phyloP scores from a whole-genome alignment of 1,140 invertebrate species.

The Atopsyche davidsoni region DNA sequence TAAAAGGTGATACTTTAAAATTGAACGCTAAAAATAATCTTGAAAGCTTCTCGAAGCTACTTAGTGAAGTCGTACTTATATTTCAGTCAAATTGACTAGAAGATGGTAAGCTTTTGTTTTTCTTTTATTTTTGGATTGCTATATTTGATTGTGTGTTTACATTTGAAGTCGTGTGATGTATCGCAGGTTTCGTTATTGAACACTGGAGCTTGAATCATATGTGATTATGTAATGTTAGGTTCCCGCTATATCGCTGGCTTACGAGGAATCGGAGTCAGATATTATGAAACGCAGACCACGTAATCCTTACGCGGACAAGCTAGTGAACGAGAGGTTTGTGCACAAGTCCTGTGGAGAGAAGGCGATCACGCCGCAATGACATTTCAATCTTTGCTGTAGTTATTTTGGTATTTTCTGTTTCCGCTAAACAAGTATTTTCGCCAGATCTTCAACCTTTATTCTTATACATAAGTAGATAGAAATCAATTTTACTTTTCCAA shows the following conservation, averaged over 20 bases:
- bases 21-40: no score
- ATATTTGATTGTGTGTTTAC: no score
- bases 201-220: slow-evolving; percentile 10
- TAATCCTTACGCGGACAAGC: slow-evolving; percentile 91
- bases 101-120: no score
- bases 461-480: slow-evolving; percentile 27
- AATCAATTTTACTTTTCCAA: slow-evolving; percentile 15
- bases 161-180: neutral
- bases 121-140: no score
- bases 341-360: slow-evolving; percentile 9
- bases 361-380: slow-evolving; percentile 15
- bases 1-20: no score
- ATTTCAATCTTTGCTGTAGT: slow-evolving; percentile 23
- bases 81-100: no score
- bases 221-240: slow-evolving; percentile 56
- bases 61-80: no score
- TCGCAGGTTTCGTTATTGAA: no score
- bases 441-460: slow-evolving; percentile 28
- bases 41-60: no score
- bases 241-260: slow-evolving; percentile 97
- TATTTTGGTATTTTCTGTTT: slow-evolving; percentile 26
- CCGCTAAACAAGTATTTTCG: slow-evolving; percentile 26
- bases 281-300: slow-evolving; percentile 99
- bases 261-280: slow-evolving; percentile 96
- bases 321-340: slow-evolving; percentile 88